phyloP scores from a whole-genome alignment of 2,797 vertebrate species.

The Setipinna tenuifilis region DNA sequence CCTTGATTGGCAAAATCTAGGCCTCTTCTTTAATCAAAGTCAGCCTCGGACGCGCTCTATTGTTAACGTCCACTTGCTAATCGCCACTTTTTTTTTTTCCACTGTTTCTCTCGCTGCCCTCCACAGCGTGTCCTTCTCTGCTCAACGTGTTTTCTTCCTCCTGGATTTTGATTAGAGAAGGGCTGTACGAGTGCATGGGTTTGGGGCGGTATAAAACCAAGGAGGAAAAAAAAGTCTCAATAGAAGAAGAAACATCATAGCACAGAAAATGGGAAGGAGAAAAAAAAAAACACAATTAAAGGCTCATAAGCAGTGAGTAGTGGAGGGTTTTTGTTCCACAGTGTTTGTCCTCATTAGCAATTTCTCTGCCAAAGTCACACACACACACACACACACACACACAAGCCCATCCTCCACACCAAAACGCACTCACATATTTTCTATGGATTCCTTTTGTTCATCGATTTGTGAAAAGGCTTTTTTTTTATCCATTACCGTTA shows the following conservation, averaged over 20 bases:
- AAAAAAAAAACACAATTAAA: conserved; percentile 57
- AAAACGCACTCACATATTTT: conserved; percentile 17
- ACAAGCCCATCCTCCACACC: neutral
- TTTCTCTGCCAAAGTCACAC: conserved; percentile 42
- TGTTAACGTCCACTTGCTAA: conserved; percentile 76
- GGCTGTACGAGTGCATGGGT: conserved; percentile 37
- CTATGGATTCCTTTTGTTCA: conserved; percentile 49
- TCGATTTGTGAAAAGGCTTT: conserved; percentile 46
- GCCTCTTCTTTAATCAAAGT: conserved; percentile 79
- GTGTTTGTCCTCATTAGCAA: conserved; percentile 65
- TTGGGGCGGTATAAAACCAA: conserved; percentile 36
- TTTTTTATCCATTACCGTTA: conserved; percentile 65
- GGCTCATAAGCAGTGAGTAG: conserved; percentile 58
- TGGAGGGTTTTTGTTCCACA: conserved; percentile 49
- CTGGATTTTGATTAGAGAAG: conserved; percentile 48
- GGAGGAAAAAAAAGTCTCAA: conserved; percentile 30
- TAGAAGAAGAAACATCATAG: conserved; percentile 35
- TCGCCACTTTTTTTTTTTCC: conserved; percentile 57
- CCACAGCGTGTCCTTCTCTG: conserved; percentile 40
- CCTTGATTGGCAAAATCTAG: conserved; percentile 74
- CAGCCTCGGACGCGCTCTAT: conserved; percentile 70
- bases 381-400: neutral
- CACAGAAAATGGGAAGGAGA: conserved; percentile 36
- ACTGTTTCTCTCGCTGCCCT: conserved; percentile 38
- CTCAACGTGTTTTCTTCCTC: conserved; percentile 41